These are phyloP conservation scores for Synergus laeviventris DNA, from an alignment of 2,888 invertebrate species.

Conservation along the genomic window DNA sequence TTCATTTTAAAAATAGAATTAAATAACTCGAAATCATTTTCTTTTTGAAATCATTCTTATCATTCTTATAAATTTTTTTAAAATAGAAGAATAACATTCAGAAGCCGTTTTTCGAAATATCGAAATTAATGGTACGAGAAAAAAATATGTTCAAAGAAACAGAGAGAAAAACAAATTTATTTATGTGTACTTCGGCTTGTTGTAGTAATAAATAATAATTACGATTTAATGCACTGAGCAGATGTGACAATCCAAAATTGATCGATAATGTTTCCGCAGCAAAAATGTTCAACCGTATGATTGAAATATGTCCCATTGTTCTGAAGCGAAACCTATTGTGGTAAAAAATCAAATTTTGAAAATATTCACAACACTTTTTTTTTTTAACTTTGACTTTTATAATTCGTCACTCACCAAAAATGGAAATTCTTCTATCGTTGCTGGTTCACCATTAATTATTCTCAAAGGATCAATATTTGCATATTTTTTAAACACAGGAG, in stretches of 20 bases:
- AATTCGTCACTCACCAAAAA: conserved; percentile 59
- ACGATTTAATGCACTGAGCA: conserved; percentile 62
- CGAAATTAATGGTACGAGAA: too few relatives aligned
- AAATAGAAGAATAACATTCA: too few relatives aligned
- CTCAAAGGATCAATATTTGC: conserved; percentile 41
- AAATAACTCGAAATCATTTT: too few relatives aligned
- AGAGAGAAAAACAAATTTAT: too few relatives aligned
- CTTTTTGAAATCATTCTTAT: too few relatives aligned
- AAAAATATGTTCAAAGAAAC: too few relatives aligned
- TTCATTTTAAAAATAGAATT: too few relatives aligned
- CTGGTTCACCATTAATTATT: conserved; percentile 67
- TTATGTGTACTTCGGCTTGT: too few relatives aligned
- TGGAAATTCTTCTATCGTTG: conserved; percentile 65
- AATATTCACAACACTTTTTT: not conserved
- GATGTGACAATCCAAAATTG: conserved; percentile 64
- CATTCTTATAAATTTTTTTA: too few relatives aligned
- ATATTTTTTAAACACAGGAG: conserved; percentile 6
- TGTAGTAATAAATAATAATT: conserved; percentile 40
- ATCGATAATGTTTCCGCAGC: conserved; percentile 60
- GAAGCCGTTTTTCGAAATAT: too few relatives aligned
- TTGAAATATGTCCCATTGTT: conserved; percentile 64
- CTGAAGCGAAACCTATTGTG: conserved; percentile 62
- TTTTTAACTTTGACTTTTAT: not conserved
- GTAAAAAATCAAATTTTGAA: not conserved
- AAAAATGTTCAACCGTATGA: conserved; percentile 62